Base-by-base conservation (phyloP, 2,113 vertebrate genomes). In the Aegithalos caudatus region DNA sequence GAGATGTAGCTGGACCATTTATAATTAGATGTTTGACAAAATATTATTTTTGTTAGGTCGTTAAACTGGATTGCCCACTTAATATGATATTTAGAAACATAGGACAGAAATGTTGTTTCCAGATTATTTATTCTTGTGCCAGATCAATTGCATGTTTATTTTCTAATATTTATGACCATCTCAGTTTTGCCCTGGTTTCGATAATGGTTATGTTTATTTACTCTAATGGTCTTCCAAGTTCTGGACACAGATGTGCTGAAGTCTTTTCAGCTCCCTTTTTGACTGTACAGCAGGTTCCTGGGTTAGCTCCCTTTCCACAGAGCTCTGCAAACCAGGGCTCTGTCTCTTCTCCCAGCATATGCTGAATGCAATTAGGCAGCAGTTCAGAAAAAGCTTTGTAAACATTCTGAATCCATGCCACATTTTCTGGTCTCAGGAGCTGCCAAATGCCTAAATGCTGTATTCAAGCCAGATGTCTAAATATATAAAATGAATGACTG, bases 341-440 rank as follows among this genome's bases (percentile, higher is more conserved):
- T 91, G 7, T 86, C 92, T 95, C 80, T 90, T 92, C 74, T 94
- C 60, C 76, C 66, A 97, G 79, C 94, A 96, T 97, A 97, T 95
- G 96, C 79, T 94, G 92, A 90, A 90, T 82, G 90, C 62, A 97
- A 94, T 97, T 97, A 96, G 97, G 95, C 96, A 93, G 64, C 53
- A 60, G 84, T 90, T 94, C 94, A 97, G 92, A 48, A 84, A 94
- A 81, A 81, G 81, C 93, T 97, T 96, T 97, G 95, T 95, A 96
- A 96, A 96, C 91, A 72, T 88, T 72, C 90, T 97, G 96, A 97
- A 94, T 93, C 66, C n/a, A 23, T 88, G 93, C 93, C 95, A 97
- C 76, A 23, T 64, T 94, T 64, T 92, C 93, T 91, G 72, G 76
- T 88, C 56, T 90, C 81, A 62, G 73, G 92, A 91, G 88, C 95